Percentiles rank a stretch among this genome's conserved stretches.
phyloP scores from a whole-genome alignment of 2,113 vertebrate species.

The Tichodroma muraria region DNA sequence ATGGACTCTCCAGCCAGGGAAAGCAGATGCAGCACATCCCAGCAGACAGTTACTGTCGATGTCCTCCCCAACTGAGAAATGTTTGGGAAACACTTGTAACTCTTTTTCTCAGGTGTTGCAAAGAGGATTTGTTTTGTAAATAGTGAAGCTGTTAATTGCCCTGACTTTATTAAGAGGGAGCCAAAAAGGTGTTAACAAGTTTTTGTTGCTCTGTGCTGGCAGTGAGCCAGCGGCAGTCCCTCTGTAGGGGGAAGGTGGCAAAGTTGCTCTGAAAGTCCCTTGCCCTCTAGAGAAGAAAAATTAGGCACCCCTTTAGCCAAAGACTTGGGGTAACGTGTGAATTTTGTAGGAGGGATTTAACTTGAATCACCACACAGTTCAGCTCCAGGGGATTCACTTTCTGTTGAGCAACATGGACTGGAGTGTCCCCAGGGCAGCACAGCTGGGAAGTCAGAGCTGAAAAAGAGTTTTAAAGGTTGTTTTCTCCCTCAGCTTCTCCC shows the following conservation, averaged over 20 bases:
- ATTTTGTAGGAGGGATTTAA: neutral
- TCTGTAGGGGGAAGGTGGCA: neutral
- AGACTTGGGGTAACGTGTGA: neutral
- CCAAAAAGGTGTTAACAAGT: constrained; percentile 31
- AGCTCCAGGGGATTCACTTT: neutral
- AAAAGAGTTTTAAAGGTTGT: neutral
- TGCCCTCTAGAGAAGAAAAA: neutral
- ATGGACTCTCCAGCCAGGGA: neutral
- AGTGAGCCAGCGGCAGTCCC: neutral
- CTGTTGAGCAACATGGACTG: accelerated
- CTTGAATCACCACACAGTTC: neutral
- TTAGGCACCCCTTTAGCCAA: neutral
- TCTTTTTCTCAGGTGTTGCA: constrained; percentile 46
- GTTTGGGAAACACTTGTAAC: constrained; percentile 48
- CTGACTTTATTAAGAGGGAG: constrained; percentile 29
- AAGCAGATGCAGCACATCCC: neutral
- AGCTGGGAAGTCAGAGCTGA: neutral
- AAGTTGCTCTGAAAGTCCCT: neutral
- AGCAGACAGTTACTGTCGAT: neutral
- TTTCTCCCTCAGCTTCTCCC: neutral
- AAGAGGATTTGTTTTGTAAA: constrained; percentile 61
- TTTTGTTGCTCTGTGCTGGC: neutral
- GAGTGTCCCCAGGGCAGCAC: neutral
- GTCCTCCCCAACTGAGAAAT: neutral
- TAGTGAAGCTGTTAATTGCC: constrained; percentile 37